Evolutionary conservation across 2,797 vertebrate species (phyloP), one percentile per base, ranked within the genome.

Genomic region (Heterohyrax brucei): DNA sequence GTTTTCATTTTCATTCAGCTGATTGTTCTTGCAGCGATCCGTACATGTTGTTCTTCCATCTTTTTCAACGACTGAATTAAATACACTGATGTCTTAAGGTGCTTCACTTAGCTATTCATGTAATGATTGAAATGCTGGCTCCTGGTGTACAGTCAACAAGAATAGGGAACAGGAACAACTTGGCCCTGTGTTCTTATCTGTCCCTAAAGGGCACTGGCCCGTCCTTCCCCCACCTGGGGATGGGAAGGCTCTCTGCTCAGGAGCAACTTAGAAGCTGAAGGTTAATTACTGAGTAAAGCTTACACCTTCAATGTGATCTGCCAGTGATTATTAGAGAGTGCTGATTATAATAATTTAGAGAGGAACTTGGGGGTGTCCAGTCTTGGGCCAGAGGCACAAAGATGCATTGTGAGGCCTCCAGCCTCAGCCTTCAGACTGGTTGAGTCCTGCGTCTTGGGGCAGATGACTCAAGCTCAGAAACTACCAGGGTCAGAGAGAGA

Each of bases 311-410:
- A 18, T 16, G 10, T 19, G 68, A 2, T 22, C 21, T 44, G 10
- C 85, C 77, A 13, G 19, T 33, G 85, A 2, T 14, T 28, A 21
- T 14, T 72, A 68, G 44, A 72, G 22, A 39, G 28, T 33, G n/a
- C 76, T 39, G 4, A 59, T 79, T 68, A 39, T 50, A 46, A 10
- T 68, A 56, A 44, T 72, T 62, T 70, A 70, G 77, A 18, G 30
- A 39, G 53, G 13, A 56, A 56, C 68, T 10, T 28, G 26, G 30
- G 53, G 22, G 76, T 10, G 18, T 46, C 72, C 22, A 28, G 1
- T 61, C 33, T 86, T 16, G 68, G 39, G 68, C 68, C 94, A 62
- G 28, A 88, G n/a, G n/a, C 48, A 93, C 91, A 93, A 75, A 83
- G 86, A 5, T 8, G 3, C 46, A 50, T 33, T 61, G 39, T 87